A percentile compares a stretch with the other conserved stretches of the same genome.
Evolutionary conservation across 2,113 vertebrate genomes (phyloP).

Genomic region (Euleptes europaea): DNA sequence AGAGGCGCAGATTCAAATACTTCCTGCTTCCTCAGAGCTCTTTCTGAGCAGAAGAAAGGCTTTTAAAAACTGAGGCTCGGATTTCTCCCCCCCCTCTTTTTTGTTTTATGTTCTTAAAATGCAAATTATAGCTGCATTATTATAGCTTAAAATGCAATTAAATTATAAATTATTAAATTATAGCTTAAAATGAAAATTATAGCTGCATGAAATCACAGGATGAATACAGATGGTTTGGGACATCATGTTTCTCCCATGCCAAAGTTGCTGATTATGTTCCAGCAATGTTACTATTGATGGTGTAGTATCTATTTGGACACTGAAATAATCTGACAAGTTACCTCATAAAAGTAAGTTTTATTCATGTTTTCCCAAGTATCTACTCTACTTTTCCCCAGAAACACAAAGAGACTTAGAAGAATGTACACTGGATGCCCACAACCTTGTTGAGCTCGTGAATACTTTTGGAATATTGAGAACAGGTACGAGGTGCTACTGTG

Average conservation of each 20-base stretch:
- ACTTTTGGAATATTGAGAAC: too few species aligned
- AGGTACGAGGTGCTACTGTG: too few species aligned
- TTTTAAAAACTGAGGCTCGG: too few species aligned
- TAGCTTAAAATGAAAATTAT: background rate
- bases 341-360: background rate
- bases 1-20: too few species aligned
- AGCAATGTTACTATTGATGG: background rate
- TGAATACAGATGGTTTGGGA: background rate
- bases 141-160: too few species aligned
- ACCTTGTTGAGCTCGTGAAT: too few species aligned
- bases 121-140: too few species aligned
- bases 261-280: background rate
- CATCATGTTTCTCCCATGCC: background rate
- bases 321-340: background rate
- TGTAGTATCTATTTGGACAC: background rate
- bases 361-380: background rate
- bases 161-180: too few species aligned
- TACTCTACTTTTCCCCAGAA: background rate
- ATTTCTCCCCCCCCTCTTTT: too few species aligned
- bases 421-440: background rate
- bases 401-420: background rate
- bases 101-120: too few species aligned
- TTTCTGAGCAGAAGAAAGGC: too few species aligned
- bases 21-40: too few species aligned
- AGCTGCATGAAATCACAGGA: background rate